Base-by-base conservation (phyloP, 2,797 vertebrate genomes). In the Calcarius lapponicus region DNA sequence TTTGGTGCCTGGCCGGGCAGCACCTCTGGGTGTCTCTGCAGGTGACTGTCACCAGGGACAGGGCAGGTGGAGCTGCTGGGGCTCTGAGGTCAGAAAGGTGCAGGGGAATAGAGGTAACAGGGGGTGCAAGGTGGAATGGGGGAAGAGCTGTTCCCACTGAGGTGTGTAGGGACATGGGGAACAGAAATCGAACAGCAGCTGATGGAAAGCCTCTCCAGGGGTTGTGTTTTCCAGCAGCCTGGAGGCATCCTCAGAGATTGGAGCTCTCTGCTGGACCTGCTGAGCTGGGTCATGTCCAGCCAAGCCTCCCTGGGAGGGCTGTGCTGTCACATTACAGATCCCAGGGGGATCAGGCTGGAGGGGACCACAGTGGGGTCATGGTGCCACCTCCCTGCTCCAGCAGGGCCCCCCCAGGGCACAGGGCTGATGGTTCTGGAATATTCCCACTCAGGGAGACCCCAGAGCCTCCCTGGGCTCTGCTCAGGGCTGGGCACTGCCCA, bases 271-370 rank as follows among this genome's bases (percentile, higher is more conserved):
- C 22, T 8, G 80, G 62, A 14, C 26, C 29, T 51, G 42, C 32
- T 48, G 61, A 45, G 48, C 13, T 67, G 61, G 53, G 36, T 22
- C 17, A 3, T 4, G 4, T 6, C 0, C 11, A 45, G 58, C 36
- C 43, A 38, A 43, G 19, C 10, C 36, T 26, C 53, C 58, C 6
- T n/a, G 31, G 29, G 38, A 61, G 38, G 60, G n/a, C 15, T 19
- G 6, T 40, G 61, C 10, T 76, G 4, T 12, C 17, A 0, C 8
- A 2, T 8, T 14, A 8, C 16, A 40, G 7, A 31, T 7, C 53
- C n/a, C 4, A 21, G 69, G 4, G 1, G 45, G n/a, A 2, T 9
- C 38, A 51, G 71, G 42, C 31, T n/a, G 57, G 62, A 22, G 3
- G 51, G 17, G 50, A 15, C 16, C 87, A 20, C 38, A 3, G 32